These are phyloP conservation scores for Mnemiopsis leidyi DNA, from an alignment of 37 sponge, comb jelly and placozoan genomes.

Conservation along the genomic window DNA sequence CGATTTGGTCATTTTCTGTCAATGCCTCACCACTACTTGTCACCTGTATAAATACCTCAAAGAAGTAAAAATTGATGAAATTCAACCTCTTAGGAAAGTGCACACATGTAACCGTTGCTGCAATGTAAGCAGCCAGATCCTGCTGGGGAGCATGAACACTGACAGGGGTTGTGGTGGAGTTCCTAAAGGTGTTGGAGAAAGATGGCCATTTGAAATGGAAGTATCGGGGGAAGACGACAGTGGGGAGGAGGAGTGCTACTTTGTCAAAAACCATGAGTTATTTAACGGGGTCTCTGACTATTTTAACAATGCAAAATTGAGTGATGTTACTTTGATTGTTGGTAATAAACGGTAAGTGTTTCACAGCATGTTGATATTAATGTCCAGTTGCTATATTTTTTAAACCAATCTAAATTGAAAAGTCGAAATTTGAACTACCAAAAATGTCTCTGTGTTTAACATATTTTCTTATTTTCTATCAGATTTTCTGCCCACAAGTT, in stretches of 20 bases:
- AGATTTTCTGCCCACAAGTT: constrained; percentile 44
- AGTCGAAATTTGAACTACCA: too few species aligned
- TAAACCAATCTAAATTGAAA: too few species aligned
- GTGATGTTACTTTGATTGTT: constrained; percentile 52
- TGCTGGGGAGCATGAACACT: constrained; percentile 18
- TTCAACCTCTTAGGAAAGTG: too few species aligned
- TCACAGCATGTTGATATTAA: too few species aligned
- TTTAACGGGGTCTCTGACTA: constrained; percentile 39
- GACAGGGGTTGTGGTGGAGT: constrained; percentile 57
- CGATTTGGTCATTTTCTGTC: too few species aligned
- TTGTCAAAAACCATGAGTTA: constrained; percentile 4
- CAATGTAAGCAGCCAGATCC: not conserved
- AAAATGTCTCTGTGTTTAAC: not conserved
- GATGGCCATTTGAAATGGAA: constrained; percentile 43
- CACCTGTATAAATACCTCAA: too few species aligned
- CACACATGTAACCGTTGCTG: too few species aligned
- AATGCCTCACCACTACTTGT: too few species aligned
- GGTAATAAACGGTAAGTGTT: constrained; percentile 36
- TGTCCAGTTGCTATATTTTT: too few species aligned
- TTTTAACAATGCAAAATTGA: constrained; percentile 33
- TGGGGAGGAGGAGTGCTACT: constrained; percentile 1
- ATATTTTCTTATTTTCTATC: not conserved
- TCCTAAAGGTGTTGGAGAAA: constrained; percentile 18
- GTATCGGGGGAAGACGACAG: constrained; percentile 7
- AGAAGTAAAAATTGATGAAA: too few species aligned